Evolutionary conservation across 2,797 vertebrate species (phyloP).

Genomic region (Muscicapa striata): DNA sequence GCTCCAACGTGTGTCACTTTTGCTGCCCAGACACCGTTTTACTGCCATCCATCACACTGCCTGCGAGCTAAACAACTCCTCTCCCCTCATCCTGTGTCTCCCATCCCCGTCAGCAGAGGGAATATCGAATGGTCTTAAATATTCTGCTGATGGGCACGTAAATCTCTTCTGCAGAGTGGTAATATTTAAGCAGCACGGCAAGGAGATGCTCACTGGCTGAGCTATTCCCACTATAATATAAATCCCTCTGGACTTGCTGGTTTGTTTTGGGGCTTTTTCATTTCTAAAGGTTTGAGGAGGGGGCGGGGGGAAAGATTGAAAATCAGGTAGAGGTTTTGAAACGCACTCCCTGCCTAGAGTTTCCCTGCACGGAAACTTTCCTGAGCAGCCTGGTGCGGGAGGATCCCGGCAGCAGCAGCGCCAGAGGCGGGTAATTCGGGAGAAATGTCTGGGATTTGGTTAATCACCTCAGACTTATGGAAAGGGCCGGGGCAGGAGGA

Average conservation of each 20-base stretch:
- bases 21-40: not conserved
- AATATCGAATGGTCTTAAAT: not conserved
- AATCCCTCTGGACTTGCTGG: not conserved
- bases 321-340: not conserved
- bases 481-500: not conserved
- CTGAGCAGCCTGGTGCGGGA: not conserved
- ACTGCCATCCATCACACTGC: not conserved
- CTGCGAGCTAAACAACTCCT: not conserved
- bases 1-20: not conserved
- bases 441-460: not conserved
- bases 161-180: not conserved
- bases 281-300: not conserved
- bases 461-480: not conserved
- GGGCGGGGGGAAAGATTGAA: not conserved
- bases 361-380: constrained; percentile 68
- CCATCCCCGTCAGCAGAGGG: not conserved
- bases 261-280: not conserved
- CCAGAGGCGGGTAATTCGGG: not conserved
- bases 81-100: not conserved
- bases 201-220: not conserved
- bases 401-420: constrained; percentile 38
- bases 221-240: not conserved
- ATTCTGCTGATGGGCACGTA: not conserved
- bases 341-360: not conserved
- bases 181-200: not conserved